Evolutionary conservation across 2,113 vertebrate species (phyloP).

Genomic region (Erinaceus europaeus): DNA sequence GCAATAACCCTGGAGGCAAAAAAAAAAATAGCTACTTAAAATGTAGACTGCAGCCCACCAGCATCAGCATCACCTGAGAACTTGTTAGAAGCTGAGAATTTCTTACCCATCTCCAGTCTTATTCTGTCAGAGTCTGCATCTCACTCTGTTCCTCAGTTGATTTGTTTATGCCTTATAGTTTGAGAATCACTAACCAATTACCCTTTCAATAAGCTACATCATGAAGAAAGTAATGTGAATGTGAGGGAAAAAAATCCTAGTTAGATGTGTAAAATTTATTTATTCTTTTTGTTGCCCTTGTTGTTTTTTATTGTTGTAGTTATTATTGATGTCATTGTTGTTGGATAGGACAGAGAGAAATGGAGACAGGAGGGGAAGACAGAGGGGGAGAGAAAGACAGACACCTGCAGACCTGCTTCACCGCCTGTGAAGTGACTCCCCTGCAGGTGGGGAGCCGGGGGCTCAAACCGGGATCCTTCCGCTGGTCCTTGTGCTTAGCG

Average conservation of each 20-base stretch:
- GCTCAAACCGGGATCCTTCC: no score
- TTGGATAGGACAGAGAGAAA: no score
- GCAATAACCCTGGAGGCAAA: no score
- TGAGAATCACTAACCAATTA: background rate
- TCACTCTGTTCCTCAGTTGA: background rate
- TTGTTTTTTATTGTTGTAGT: no score
- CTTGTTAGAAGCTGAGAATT: background rate
- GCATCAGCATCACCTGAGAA: background rate
- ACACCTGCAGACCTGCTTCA: no score
- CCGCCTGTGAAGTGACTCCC: no score
- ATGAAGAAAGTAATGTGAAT: background rate
- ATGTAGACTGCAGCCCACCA: background rate
- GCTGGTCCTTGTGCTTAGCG: no score
- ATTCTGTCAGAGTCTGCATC: background rate
- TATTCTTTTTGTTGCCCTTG: background rate
- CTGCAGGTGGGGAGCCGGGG: no score
- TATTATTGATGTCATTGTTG: no score
- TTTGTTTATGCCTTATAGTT: background rate
- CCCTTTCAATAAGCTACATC: background rate
- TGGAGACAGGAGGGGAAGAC: no score
- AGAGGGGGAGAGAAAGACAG: no score
- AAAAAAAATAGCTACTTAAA: no score
- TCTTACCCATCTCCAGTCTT: background rate
- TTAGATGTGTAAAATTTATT: rapidly evolving
- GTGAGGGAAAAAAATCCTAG: background rate